A percentile compares a stretch with the other conserved stretches of the same genome.
These are phyloP conservation scores for Trinorchestia longiramus DNA, from an alignment of 1,140 invertebrate genomes.

Conservation along the genomic window DNA sequence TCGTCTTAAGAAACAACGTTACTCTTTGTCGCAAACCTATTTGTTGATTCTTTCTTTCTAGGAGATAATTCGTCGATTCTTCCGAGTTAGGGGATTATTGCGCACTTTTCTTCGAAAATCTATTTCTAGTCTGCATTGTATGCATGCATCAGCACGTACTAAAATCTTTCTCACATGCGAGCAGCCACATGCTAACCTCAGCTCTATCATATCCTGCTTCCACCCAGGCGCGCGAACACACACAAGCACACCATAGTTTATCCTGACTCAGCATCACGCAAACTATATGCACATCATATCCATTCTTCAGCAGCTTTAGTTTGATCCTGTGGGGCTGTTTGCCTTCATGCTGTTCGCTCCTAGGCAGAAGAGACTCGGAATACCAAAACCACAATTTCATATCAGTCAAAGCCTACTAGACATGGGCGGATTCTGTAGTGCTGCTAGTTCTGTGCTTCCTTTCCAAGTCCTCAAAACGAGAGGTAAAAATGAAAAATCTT, in stretches of 20 bases:
- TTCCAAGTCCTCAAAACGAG: not conserved
- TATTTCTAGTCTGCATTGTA: not conserved
- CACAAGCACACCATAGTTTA: not conserved
- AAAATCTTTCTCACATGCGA: not conserved
- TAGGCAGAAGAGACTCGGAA: not conserved
- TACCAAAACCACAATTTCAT: not conserved
- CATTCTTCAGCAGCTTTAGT: not conserved
- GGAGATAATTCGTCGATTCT: too few species aligned
- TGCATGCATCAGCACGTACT: not conserved
- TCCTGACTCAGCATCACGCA: not conserved
- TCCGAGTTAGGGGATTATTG: not conserved
- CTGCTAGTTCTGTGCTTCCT: slow-evolving; percentile 15
- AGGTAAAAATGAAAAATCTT: not conserved
- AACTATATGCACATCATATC: not conserved
- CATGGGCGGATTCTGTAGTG: not conserved
- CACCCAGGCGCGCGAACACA: too few species aligned
- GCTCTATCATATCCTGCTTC: too few species aligned
- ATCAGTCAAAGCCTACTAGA: not conserved
- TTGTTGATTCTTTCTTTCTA: not conserved
- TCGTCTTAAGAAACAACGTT: not conserved
- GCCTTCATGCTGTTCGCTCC: not conserved
- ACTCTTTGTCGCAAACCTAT: not conserved
- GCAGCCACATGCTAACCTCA: not conserved
- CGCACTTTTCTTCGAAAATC: not conserved
- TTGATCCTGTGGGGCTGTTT: not conserved